phyloP scores from a whole-genome alignment of 2,113 vertebrate species.

The Cygnus atratus region DNA sequence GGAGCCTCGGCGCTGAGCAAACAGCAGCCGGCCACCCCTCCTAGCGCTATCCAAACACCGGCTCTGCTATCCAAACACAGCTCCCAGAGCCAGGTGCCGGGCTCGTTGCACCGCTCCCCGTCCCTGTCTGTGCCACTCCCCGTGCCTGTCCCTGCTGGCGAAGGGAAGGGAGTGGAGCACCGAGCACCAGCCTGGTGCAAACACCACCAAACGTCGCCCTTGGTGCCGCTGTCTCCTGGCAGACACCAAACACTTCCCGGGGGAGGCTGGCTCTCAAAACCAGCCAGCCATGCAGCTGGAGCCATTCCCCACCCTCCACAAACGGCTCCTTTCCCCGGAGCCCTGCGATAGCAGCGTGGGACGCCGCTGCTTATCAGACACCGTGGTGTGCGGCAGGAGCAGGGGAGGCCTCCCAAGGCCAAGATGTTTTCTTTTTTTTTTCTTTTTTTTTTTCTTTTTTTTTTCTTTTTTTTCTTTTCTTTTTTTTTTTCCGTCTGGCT shows the following conservation, averaged over 20 bases:
- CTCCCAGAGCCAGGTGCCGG: neutral
- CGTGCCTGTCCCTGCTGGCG: neutral
- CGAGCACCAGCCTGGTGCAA: neutral
- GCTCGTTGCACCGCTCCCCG: neutral
- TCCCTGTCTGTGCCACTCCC: neutral
- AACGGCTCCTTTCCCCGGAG: neutral
- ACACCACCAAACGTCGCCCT: neutral
- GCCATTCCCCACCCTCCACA: neutral
- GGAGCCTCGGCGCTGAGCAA: neutral
- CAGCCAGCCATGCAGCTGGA: neutral
- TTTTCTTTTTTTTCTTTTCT: neutral
- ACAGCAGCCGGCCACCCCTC: neutral
- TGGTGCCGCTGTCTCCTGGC: accelerated
- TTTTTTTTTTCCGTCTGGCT: neutral
- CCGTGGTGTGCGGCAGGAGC: neutral
- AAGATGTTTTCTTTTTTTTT: neutral
- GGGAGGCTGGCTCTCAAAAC: accelerated
- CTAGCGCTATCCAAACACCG: neutral
- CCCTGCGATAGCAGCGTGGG: neutral
- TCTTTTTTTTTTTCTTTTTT: neutral
- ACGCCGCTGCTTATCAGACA: neutral
- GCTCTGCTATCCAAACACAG: neutral
- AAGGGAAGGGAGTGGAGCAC: neutral
- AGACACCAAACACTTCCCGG: accelerated
- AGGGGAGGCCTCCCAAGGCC: neutral